Percentiles rank a stretch among this genome's conserved stretches.
These are phyloP conservation scores for Drosophila subpulchrella DNA, from an alignment of 1,140 invertebrate species.

Conservation along the genomic window DNA sequence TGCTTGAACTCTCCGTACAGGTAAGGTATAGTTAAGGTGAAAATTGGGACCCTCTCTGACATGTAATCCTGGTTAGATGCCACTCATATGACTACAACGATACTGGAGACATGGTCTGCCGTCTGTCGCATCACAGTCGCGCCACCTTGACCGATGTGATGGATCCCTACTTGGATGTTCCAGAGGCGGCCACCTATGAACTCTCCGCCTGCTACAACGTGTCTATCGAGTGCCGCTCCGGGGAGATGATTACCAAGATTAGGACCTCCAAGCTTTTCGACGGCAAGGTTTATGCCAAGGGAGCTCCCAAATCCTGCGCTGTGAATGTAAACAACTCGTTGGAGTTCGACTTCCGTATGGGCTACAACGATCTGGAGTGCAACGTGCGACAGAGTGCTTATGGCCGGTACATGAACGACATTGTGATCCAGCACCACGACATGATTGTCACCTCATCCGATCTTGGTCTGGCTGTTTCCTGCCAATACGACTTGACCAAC, in stretches of 20 bases:
- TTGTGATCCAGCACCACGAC: constrained; percentile 97
- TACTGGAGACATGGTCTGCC: constrained; percentile 95
- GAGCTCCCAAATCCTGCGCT: constrained; percentile 96
- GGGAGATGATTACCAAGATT: constrained; percentile 96
- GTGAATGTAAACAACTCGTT: constrained; percentile 93
- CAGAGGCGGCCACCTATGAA: constrained; percentile 95
- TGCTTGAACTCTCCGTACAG: constrained; percentile 94
- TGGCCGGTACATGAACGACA: constrained; percentile 94
- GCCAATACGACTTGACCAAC: constrained; percentile 96
- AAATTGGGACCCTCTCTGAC: background rate
- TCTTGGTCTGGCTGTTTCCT: constrained; percentile 95
- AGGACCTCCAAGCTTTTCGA: constrained; percentile 96
- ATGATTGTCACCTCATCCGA: constrained; percentile 97
- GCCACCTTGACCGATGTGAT: constrained; percentile 95
- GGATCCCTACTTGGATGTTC: constrained; percentile 95
- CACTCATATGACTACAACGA: constrained; percentile 97
- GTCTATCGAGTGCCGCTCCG: constrained; percentile 94
- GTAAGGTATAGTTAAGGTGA: constrained; percentile 51
- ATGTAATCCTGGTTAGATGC: constrained; percentile 86
- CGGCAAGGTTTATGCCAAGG: constrained; percentile 97
- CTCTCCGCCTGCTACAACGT: constrained; percentile 97
- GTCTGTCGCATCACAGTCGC: constrained; percentile 94
- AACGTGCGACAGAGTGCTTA: constrained; percentile 94
- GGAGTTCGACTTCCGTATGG: constrained; percentile 95
- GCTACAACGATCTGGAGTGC: constrained; percentile 95